phyloP scores from a whole-genome alignment of 2,113 vertebrate species.

The Coptodon bakossiorum region DNA sequence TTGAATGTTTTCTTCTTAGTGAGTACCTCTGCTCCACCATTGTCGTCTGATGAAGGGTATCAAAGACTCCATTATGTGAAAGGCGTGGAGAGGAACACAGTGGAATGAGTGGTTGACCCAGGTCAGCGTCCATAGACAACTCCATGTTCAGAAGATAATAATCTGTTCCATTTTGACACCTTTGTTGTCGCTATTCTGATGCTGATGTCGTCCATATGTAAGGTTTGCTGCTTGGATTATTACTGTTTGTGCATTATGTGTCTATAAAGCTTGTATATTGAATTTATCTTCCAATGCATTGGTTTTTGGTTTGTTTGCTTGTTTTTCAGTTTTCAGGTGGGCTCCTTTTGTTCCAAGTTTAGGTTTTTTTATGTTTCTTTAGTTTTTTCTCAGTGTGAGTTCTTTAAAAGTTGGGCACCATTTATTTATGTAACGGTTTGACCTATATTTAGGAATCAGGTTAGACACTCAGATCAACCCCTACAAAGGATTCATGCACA shows the following conservation, averaged over 20 bases:
- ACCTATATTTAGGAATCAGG: not conserved
- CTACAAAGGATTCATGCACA: not conserved
- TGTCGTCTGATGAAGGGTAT: not conserved
- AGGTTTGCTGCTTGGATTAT: not conserved
- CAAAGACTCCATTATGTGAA: not conserved
- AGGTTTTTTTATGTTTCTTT: not conserved
- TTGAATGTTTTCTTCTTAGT: not conserved
- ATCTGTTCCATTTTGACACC: not conserved
- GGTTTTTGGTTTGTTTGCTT: not conserved
- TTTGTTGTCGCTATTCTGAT: fast-evolving
- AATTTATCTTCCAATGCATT: not conserved
- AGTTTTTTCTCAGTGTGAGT: not conserved
- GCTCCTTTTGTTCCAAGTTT: not conserved
- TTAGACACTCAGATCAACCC: not conserved
- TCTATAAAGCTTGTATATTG: not conserved
- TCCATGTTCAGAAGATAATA: not conserved
- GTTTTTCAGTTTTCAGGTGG: not conserved
- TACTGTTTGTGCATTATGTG: not conserved
- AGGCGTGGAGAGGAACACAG: not conserved
- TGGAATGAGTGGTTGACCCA: not conserved
- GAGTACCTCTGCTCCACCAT: not conserved
- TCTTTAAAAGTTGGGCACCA: not conserved
- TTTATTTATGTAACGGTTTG: not conserved
- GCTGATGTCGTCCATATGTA: not conserved
- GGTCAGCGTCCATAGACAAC: not conserved